Percentiles rank a stretch among this genome's conserved stretches.
Evolutionary conservation across 1,140 invertebrate species (phyloP).

Genomic region (Paraescarpia echinospica): DNA sequence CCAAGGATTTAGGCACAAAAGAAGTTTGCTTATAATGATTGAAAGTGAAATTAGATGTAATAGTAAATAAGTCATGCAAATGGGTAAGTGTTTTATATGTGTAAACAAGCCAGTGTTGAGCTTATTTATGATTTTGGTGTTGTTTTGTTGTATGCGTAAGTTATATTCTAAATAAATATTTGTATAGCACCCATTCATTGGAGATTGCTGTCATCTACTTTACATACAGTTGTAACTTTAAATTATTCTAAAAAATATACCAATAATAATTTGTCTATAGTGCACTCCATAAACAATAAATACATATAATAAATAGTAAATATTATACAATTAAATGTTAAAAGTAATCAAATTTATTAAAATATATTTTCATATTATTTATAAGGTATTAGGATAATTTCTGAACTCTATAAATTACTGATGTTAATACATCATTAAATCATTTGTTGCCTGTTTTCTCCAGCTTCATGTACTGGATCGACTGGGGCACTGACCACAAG

Average conservation of each 20-base stretch:
- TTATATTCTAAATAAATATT: background rate
- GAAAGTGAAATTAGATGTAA: background rate
- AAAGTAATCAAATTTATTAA: no score
- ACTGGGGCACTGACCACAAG: slow-evolving; percentile 95
- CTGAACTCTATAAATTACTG: background rate
- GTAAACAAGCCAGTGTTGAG: background rate
- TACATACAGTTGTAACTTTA: no score
- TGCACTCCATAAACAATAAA: no score
- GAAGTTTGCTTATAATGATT: background rate
- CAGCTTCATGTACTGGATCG: slow-evolving; percentile 88
- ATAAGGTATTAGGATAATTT: background rate
- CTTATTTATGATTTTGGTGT: background rate
- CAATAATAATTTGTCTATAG: no score
- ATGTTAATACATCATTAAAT: no score
- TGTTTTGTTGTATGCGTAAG: background rate
- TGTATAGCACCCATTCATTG: no score
- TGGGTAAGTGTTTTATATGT: background rate
- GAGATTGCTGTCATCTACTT: no score
- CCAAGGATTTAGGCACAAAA: no score
- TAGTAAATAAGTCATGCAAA: background rate
- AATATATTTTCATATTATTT: no score
- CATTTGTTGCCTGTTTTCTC: slow-evolving; percentile 17
- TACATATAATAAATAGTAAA: no score
- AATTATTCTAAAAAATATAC: no score
- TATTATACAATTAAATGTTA: no score